Evolutionary conservation across 2,113 vertebrate genomes (phyloP).

Genomic region (Oxyruncus cristatus): DNA sequence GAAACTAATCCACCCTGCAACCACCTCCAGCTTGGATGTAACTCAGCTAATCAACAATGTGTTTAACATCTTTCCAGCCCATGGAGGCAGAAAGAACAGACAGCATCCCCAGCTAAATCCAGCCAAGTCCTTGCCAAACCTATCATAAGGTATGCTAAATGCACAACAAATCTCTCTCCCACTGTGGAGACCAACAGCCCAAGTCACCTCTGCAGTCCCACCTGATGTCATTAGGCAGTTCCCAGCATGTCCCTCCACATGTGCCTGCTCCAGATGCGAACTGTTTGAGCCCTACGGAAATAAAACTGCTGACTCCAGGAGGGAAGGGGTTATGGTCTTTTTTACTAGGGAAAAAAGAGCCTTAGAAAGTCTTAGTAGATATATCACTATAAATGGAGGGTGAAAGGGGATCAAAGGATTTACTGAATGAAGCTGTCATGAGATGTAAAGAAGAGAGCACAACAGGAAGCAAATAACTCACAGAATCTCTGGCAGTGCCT

Average conservation of each 20-base stretch:
- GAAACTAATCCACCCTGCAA: not conserved
- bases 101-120: not conserved
- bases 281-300: not conserved
- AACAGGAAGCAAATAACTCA: not conserved
- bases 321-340: not conserved
- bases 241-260: rapidly evolving
- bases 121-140: not conserved
- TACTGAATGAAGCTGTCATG: not conserved
- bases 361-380: not conserved
- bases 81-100: not conserved
- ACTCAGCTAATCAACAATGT: not conserved
- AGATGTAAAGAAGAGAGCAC: not conserved
- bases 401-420: not conserved
- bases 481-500: not conserved
- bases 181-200: not conserved
- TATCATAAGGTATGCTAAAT: rapidly evolving
- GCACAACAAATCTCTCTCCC: not conserved
- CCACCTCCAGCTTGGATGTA: not conserved
- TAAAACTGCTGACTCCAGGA: not conserved
- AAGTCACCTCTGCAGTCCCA: not conserved
- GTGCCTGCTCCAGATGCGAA: rapidly evolving
- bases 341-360: not conserved
- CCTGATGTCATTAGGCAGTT: not conserved
- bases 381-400: not conserved
- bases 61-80: not conserved